A percentile compares a stretch with the other conserved stretches of the same genome.
Conservation (phyloP, 2,113 vertebrate genomes). For the Thalassarche chlororhynchos region DNA sequence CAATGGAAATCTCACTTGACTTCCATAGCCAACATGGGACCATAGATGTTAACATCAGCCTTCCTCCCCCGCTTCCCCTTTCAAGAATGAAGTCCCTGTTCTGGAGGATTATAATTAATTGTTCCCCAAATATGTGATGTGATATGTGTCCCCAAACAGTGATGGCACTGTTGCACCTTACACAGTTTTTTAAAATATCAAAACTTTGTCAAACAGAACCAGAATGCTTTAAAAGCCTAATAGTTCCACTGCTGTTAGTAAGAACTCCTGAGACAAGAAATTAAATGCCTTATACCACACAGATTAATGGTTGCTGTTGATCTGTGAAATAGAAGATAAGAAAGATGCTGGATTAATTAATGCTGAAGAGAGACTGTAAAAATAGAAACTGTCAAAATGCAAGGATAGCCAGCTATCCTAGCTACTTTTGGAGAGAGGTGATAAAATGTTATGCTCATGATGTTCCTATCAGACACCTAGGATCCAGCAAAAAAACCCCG, state of each 20-base stretch:
- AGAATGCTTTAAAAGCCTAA: not conserved
- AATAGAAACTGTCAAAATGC: not conserved
- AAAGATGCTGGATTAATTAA: not conserved
- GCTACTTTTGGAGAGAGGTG: not conserved
- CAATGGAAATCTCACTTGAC: not conserved
- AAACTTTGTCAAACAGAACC: not conserved
- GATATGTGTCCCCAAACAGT: not conserved
- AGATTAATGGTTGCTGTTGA: not conserved
- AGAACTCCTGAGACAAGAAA: not conserved
- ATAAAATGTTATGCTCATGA: not conserved
- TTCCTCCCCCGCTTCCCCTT: not conserved
- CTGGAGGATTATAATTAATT: not conserved
- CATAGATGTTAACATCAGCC: not conserved
- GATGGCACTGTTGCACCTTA: not conserved
- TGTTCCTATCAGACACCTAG: not conserved
- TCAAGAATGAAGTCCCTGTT: not conserved
- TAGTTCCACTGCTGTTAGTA: not conserved
- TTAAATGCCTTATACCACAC: not conserved
- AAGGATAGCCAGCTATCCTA: not conserved
- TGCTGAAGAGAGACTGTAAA: not conserved
- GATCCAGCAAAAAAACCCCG: rapidly evolving
- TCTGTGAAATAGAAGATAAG: not conserved
- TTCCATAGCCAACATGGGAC: not conserved
- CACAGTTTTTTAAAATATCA: not conserved
- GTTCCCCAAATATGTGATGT: not conserved